phyloP scores from a whole-genome alignment of 37 sponge, comb jelly and placozoan species.

The Cladorhizidae sp. region DNA sequence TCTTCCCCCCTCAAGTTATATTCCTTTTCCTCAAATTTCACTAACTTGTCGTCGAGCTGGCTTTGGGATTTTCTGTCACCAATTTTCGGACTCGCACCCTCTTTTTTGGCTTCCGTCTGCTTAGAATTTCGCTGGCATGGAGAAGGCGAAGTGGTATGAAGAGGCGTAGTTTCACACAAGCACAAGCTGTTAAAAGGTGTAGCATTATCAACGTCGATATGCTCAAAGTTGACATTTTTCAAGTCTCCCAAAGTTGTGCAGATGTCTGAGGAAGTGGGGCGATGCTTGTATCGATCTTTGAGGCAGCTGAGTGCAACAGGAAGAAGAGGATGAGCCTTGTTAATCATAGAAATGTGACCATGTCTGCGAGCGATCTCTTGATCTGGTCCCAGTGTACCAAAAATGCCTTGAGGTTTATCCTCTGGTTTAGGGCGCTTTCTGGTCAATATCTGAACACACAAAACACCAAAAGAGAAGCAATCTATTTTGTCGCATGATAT shows the following conservation, averaged over 20 bases:
- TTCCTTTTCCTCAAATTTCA: too few relatives aligned
- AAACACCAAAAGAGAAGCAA: conserved; percentile 40
- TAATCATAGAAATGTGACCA: conserved; percentile 18
- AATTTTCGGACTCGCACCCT: too few relatives aligned
- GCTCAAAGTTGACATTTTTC: neutral
- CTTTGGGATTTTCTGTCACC: too few relatives aligned
- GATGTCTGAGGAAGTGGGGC: conserved; percentile 5
- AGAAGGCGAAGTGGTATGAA: too few relatives aligned
- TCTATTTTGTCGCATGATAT: conserved; percentile 4
- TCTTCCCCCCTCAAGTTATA: too few relatives aligned
- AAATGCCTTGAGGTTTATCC: neutral
- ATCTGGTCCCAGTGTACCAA: neutral
- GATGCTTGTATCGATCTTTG: neutral
- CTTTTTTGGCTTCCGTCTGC: too few relatives aligned
- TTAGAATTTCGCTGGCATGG: too few relatives aligned
- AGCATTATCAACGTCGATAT: too few relatives aligned
- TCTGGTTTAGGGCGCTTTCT: conserved; percentile 25
- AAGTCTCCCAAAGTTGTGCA: neutral
- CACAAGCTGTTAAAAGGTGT: too few relatives aligned
- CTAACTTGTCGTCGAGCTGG: too few relatives aligned
- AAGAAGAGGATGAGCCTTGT: neutral
- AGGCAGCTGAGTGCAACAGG: conserved; percentile 4
- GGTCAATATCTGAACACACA: conserved; percentile 37
- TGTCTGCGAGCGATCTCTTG: conserved; percentile 27
- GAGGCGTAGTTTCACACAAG: too few relatives aligned